Conservation (phyloP, 1,140 invertebrate genomes). For the Octopus bimaculoides region DNA sequence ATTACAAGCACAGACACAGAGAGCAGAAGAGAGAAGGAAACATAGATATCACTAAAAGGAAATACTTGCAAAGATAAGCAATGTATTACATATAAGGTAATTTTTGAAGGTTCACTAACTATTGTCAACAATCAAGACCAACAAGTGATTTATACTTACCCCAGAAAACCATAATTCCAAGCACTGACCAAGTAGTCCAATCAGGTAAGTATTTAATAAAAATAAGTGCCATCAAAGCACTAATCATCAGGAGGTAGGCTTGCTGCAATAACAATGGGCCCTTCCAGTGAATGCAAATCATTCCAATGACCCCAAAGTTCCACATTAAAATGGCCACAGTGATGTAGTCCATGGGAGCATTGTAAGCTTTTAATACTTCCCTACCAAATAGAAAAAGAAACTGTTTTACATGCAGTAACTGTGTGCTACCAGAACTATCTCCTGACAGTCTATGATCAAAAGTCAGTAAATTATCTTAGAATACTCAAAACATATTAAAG, state of each 20-base stretch:
- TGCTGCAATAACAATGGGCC: conserved; percentile 92
- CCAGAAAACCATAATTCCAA: conserved; percentile 97
- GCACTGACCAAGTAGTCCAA: conserved; percentile 97
- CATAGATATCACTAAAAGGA: too few relatives aligned
- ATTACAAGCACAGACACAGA: too few relatives aligned
- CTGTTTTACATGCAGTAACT: neutral
- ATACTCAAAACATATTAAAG: neutral
- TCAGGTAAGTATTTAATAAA: conserved; percentile 99
- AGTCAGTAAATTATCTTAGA: neutral
- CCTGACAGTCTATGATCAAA: neutral
- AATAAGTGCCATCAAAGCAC: conserved; percentile 96
- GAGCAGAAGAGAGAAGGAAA: too few relatives aligned
- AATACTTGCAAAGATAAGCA: too few relatives aligned
- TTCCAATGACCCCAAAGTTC: conserved; percentile 97
- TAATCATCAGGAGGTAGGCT: conserved; percentile 94
- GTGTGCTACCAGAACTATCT: too few relatives aligned
- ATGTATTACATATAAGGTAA: too few relatives aligned
- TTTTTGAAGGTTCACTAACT: too few relatives aligned
- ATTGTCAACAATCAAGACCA: too few relatives aligned
- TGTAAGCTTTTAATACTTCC: conserved; percentile 88
- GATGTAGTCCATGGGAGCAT: conserved; percentile 93
- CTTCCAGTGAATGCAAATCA: conserved; percentile 98
- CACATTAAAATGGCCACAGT: conserved; percentile 87
- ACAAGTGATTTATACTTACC: conserved; percentile 63
- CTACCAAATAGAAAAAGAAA: conserved; percentile 61